phyloP scores from a whole-genome alignment of 2,113 vertebrate genomes.

The Urocitellus parryii region DNA sequence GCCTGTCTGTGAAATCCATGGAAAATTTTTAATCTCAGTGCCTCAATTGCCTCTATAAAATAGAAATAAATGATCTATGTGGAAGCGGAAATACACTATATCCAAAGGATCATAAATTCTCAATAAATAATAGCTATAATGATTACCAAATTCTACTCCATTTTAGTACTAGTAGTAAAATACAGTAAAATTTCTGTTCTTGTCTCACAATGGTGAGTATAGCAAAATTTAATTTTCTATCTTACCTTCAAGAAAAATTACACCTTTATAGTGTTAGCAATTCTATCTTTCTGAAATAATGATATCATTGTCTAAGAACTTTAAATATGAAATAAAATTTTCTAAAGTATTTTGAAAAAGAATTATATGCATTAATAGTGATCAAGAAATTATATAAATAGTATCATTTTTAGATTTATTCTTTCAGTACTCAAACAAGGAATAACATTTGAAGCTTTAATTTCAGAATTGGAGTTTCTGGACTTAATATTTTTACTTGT shows the following conservation, averaged over 20 bases:
- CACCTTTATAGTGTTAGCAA: background rate
- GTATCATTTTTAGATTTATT: background rate
- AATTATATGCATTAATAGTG: background rate
- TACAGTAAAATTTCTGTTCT: background rate
- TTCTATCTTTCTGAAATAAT: background rate
- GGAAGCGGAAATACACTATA: background rate
- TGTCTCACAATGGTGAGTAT: background rate
- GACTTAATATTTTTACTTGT: background rate
- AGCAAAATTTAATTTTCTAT: background rate
- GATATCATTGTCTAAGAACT: background rate
- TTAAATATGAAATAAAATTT: background rate
- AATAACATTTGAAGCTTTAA: background rate
- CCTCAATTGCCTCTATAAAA: background rate
- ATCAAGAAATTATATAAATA: background rate
- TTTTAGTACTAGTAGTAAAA: background rate
- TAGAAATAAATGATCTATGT: background rate
- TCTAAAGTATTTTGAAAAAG: background rate
- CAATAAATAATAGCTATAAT: background rate
- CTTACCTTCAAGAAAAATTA: background rate
- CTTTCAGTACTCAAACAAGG: background rate
- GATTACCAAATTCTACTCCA: background rate
- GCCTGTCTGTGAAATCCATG: background rate
- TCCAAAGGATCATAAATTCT: background rate
- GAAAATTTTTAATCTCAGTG: background rate
- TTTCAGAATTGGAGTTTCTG: background rate